phyloP scores from a whole-genome alignment of 2,888 invertebrate genomes.

The Pseudococcus longispinus region DNA sequence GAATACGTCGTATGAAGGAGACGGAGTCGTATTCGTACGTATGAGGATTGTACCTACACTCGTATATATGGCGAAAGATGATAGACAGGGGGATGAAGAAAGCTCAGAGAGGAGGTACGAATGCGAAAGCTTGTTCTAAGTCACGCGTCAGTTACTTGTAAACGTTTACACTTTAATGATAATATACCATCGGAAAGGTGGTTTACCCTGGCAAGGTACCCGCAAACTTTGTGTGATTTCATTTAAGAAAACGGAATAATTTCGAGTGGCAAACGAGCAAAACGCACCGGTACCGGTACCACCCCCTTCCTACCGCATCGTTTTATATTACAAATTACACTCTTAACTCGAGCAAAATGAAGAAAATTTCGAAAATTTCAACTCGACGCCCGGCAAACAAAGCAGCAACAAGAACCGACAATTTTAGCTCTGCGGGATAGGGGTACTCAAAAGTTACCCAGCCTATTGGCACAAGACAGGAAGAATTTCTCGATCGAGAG shows the following conservation, averaged over 20 bases:
- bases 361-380: conserved; percentile 9
- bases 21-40: neutral
- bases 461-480: neutral
- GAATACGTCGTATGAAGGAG: no score
- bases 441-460: neutral
- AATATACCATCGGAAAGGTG: conserved; percentile 44
- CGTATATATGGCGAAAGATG: neutral
- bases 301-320: neutral
- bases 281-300: neutral
- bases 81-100: neutral
- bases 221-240: conserved; percentile 42
- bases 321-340: conserved; percentile 38
- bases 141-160: conserved; percentile 46
- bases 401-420: conserved; percentile 31
- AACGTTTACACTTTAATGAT: conserved; percentile 46
- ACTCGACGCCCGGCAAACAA: neutral
- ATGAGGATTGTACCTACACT: no score
- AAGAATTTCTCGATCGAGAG: neutral
- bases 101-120: neutral
- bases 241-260: conserved; percentile 44
- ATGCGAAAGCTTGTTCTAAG: conserved; percentile 4
- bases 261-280: neutral
- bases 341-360: conserved; percentile 23
- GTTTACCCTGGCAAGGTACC: neutral
- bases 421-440: conserved; percentile 1